Evolutionary conservation across 2,113 vertebrate genomes (phyloP), one percentile per base, ranked within the genome.

Genomic region (Oenanthe oenanthe): DNA sequence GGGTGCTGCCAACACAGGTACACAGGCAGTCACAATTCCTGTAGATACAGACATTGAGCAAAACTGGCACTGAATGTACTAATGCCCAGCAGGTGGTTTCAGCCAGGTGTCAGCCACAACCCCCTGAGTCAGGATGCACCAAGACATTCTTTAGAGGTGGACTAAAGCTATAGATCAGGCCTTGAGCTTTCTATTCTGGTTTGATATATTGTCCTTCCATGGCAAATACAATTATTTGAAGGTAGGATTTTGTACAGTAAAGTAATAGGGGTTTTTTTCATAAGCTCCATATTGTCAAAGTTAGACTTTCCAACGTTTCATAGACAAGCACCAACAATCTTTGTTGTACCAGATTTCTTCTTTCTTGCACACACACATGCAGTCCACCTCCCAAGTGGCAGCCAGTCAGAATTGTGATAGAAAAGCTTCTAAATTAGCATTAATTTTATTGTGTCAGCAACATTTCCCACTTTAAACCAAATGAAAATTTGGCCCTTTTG

Each of bases 351-450:
- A 67, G 40, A 60, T 63, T 66, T 60, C 47, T 47, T 50, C 15
- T 76, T 25, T 17, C 26, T 34, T 4, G 0, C 17, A 36, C 6
- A 42, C 6, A 34, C 12, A 51, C 15, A 4, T 3, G 3, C 48
- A 88, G 13, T 56, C 24, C 9, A 25, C 13, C n/a, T 36, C 24
- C 28, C 40, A 82, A 9, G 31, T 22, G 29, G 40, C 25, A 85
- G 25, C 5, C 19, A 45, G n/a, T 22, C 60, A 57, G 10, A 72
- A 43, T 2, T 38, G 21, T 40, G 22, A 51, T 8, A 73, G 19
- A 40, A 87, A 76, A 68, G 20, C 29, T 47, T 62, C 42, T 58
- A 63, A 88, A 71, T 21, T 20, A 20, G 7, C 36, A 28, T 6
- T 51, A 32, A 54, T 81, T 89, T 70, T 67, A 67, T 26, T 56